Percentiles rank a stretch among this genome's conserved stretches.
Conservation (phyloP, 2,113 vertebrate genomes). For the Pollachius pollachius region DNA sequence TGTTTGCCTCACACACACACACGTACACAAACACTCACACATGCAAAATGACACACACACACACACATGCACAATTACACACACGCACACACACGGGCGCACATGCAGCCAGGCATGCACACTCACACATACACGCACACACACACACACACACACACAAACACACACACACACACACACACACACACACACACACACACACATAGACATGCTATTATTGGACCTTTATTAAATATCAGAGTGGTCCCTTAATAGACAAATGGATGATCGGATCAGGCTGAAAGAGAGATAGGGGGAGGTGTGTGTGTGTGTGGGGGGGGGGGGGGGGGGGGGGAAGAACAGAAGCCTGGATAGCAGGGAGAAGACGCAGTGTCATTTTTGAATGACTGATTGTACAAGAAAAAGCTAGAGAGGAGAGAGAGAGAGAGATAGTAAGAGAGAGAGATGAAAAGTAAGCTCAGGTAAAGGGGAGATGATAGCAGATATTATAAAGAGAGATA, state of each 20-base stretch:
- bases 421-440: conserved; percentile 34
- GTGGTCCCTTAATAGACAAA: conserved; percentile 66
- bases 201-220: conserved; percentile 48
- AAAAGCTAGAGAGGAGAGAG: conserved; percentile 45
- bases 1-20: conserved; percentile 34
- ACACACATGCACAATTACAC: not conserved
- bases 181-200: conserved; percentile 14
- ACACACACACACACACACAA: conserved; percentile 18
- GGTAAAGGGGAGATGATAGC: conserved; percentile 13
- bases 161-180: conserved; percentile 6
- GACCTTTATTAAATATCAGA: conserved; percentile 69
- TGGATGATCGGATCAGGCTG: conserved; percentile 66
- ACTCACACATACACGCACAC: conserved; percentile 9
- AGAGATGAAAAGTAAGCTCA: conserved; percentile 33
- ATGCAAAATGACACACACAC: not conserved
- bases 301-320: too few relatives aligned
- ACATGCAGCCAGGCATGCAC: too few relatives aligned
- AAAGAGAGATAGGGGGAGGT: conserved; percentile 22
- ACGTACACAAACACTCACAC: not conserved
- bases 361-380: conserved; percentile 64
- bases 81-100: too few relatives aligned
- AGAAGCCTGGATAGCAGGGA: conserved; percentile 44
- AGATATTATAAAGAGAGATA: not conserved
- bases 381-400: conserved; percentile 67
- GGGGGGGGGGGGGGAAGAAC: conserved; percentile 42